Percentiles rank a stretch among this genome's conserved stretches.
Evolutionary conservation across 1,140 invertebrate genomes (phyloP).

Genomic region (Trichoplusia ni): DNA sequence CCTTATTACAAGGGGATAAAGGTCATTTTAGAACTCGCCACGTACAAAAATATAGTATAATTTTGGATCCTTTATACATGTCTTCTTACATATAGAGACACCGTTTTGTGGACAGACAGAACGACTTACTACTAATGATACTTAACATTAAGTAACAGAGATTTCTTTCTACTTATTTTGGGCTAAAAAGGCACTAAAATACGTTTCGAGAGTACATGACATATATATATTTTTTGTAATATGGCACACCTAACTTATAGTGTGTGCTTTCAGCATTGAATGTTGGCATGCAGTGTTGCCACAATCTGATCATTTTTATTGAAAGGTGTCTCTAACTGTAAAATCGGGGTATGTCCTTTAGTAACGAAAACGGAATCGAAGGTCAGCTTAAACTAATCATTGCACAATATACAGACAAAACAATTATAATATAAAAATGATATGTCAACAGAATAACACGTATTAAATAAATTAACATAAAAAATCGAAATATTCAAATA

Average conservation of each 20-base stretch:
- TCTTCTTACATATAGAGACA: slow-evolving; percentile 29
- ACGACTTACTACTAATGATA: too few species aligned
- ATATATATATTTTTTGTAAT: too few species aligned
- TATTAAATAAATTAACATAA: slow-evolving; percentile 1
- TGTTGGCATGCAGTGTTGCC: too few species aligned
- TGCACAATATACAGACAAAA: slow-evolving; percentile 56
- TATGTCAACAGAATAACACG: neutral
- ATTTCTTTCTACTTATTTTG: too few species aligned
- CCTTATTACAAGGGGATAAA: neutral
- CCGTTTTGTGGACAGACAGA: neutral
- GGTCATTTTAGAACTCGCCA: slow-evolving; percentile 41
- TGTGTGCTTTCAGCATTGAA: too few species aligned
- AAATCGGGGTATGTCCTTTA: slow-evolving; percentile 43
- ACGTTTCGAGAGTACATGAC: too few species aligned
- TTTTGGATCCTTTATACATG: slow-evolving; percentile 49
- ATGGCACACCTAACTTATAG: too few species aligned
- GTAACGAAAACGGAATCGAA: slow-evolving; percentile 30
- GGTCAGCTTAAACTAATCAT: slow-evolving; percentile 44
- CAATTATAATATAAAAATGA: slow-evolving; percentile 20
- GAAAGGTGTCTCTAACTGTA: slow-evolving; percentile 25
- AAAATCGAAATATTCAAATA: neutral
- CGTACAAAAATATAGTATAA: slow-evolving; percentile 49
- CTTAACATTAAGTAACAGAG: too few species aligned
- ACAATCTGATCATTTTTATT: too few species aligned
- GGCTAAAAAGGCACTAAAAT: too few species aligned